A percentile compares a stretch with the other conserved stretches of the same genome.
phyloP scores from a whole-genome alignment of 2,888 invertebrate species.

The Cryptocephalus primarius region DNA sequence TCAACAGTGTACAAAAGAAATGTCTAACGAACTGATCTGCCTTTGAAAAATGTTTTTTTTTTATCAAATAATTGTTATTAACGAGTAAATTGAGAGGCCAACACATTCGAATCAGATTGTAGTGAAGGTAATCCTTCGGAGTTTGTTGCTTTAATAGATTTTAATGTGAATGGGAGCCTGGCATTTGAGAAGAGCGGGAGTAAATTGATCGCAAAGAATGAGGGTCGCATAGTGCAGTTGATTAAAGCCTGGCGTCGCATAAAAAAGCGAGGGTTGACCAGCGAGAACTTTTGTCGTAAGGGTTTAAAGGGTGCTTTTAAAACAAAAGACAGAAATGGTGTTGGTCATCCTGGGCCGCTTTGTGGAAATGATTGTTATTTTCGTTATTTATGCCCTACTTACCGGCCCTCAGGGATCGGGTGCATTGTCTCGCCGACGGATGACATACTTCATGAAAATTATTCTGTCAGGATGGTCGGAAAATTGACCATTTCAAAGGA shows the following conservation, averaged over 20 bases:
- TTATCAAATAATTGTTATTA: no score
- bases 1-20: no score
- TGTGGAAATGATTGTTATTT: constrained; percentile 36
- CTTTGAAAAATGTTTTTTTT: no score
- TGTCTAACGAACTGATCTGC: no score
- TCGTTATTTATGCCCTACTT: constrained; percentile 33
- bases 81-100: no score
- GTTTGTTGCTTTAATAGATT: no score
- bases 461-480: constrained; percentile 11
- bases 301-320: constrained; percentile 32
- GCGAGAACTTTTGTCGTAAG: constrained; percentile 25
- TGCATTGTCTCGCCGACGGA: not conserved
- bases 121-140: no score
- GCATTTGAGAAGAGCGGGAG: no score
- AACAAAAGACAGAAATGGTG: constrained; percentile 35
- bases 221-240: constrained; percentile 23
- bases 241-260: constrained; percentile 28
- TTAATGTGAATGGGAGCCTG: no score
- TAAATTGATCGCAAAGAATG: no score
- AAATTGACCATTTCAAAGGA: constrained; percentile 19
- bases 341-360: constrained; percentile 31
- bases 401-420: constrained; percentile 15
- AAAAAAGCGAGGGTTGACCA: constrained; percentile 21
- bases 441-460: constrained; percentile 18
- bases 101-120: no score